phyloP scores from a whole-genome alignment of 1,140 invertebrate genomes.

The Calycopis cecrops region DNA sequence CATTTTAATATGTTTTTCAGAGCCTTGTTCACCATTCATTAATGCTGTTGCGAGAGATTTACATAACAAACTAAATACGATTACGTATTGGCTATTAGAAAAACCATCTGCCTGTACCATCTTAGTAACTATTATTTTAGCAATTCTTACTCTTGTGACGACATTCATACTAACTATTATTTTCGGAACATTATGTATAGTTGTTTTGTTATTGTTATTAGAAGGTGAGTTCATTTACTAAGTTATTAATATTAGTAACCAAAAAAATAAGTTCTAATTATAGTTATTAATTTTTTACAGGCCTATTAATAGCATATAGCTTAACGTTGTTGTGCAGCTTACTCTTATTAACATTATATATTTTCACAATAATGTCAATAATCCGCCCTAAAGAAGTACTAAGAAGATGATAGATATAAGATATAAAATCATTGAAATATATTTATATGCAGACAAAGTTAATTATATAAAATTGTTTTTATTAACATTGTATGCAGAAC shows the following conservation, averaged over 20 bases:
- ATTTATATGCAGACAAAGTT: too few species aligned
- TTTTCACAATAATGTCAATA: background rate
- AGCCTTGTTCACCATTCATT: conserved; percentile 12
- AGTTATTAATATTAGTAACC: background rate
- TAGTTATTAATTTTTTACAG: background rate
- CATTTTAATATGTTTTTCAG: conserved; percentile 31
- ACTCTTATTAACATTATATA: background rate
- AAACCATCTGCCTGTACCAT: conserved; percentile 36
- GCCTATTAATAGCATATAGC: background rate
- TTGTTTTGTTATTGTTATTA: conserved; percentile 30
- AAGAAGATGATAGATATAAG: background rate
- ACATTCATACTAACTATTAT: conserved; percentile 25
- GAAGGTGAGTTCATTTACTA: conserved; percentile 30
- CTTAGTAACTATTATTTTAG: conserved; percentile 23
- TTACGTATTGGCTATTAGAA: conserved; percentile 22
- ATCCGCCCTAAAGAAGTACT: background rate
- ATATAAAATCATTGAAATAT: too few species aligned
- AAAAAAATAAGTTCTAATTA: background rate
- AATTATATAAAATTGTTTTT: too few species aligned
- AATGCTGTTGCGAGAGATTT: conserved; percentile 2
- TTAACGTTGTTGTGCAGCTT: background rate
- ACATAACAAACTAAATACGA: conserved; percentile 13
- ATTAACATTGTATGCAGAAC: too few species aligned
- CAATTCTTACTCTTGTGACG: conserved; percentile 18
- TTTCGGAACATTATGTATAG: conserved; percentile 23